A percentile compares a stretch with the other conserved stretches of the same genome.
These are phyloP conservation scores for Gila robusta DNA, from an alignment of 2,797 vertebrate species.

Conservation along the genomic window DNA sequence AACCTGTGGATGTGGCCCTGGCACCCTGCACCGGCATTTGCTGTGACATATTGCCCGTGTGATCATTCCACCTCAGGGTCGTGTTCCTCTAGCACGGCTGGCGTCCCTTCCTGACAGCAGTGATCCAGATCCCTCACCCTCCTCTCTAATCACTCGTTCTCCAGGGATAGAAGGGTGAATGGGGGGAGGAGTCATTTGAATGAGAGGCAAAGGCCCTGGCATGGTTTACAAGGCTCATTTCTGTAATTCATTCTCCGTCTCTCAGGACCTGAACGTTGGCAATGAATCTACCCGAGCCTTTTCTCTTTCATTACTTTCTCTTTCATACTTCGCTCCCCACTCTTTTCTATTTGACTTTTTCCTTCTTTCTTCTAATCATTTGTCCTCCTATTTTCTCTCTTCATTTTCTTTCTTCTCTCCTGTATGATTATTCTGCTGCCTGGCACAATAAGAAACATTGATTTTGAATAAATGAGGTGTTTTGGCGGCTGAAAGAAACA, in stretches of 20 bases:
- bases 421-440: conserved; percentile 19
- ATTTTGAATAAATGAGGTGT: conserved; percentile 38
- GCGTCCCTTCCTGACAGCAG: conserved; percentile 72
- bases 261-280: conserved; percentile 76
- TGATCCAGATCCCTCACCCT: conserved; percentile 71
- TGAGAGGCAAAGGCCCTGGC: conserved; percentile 76
- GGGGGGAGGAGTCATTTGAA: conserved; percentile 57
- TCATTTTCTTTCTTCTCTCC: conserved; percentile 8
- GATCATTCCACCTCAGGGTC: conserved; percentile 80
- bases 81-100: conserved; percentile 80
- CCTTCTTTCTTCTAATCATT: conserved; percentile 26
- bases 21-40: conserved; percentile 79
- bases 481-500: conserved; percentile 13
- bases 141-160: conserved; percentile 81
- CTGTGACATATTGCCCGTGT: conserved; percentile 80
- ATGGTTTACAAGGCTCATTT: conserved; percentile 82
- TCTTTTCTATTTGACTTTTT: conserved; percentile 21
- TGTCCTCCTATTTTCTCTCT: conserved; percentile 48
- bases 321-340: conserved; percentile 52
- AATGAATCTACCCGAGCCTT: conserved; percentile 71
- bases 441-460: conserved; percentile 37
- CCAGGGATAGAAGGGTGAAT: conserved; percentile 65
- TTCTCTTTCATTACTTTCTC: conserved; percentile 51
- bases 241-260: conserved; percentile 82
- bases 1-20: conserved; percentile 71